Evolutionary conservation across 2,113 vertebrate species (phyloP).

Genomic region (Nymphicus hollandicus): DNA sequence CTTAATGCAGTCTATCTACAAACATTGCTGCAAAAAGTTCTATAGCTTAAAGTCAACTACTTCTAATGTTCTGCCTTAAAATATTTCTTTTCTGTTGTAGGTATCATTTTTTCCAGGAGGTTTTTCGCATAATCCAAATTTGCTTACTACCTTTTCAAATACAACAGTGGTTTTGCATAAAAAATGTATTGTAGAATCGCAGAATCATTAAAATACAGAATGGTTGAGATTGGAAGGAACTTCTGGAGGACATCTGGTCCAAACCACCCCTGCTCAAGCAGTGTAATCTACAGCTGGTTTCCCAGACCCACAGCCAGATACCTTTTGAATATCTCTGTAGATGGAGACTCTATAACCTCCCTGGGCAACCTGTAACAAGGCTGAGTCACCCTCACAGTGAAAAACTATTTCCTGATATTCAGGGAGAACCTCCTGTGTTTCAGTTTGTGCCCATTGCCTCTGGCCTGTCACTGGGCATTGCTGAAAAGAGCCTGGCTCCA

Average conservation of each 20-base stretch:
- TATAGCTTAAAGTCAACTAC: neutral
- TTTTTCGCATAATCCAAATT: neutral
- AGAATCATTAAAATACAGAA: neutral
- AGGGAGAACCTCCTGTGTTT: neutral
- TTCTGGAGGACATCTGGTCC: neutral
- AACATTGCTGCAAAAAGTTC: neutral
- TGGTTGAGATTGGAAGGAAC: neutral
- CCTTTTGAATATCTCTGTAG: neutral
- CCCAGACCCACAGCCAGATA: neutral
- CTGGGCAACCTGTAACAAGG: neutral
- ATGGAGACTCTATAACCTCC: neutral
- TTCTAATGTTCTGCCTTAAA: neutral
- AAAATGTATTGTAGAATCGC: neutral
- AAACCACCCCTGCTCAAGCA: neutral
- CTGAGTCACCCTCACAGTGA: neutral
- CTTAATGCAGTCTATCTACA: neutral
- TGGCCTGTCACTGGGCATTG: neutral
- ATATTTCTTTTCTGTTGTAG: neutral
- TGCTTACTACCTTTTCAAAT: neutral
- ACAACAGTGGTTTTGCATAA: neutral
- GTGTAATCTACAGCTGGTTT: neutral
- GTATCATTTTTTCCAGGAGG: neutral
- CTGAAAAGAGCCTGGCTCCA: neutral
- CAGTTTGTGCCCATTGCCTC: neutral
- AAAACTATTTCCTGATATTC: neutral